Conservation (phyloP, 1,140 invertebrate species). For the Brachionus asplanchnoidis region DNA sequence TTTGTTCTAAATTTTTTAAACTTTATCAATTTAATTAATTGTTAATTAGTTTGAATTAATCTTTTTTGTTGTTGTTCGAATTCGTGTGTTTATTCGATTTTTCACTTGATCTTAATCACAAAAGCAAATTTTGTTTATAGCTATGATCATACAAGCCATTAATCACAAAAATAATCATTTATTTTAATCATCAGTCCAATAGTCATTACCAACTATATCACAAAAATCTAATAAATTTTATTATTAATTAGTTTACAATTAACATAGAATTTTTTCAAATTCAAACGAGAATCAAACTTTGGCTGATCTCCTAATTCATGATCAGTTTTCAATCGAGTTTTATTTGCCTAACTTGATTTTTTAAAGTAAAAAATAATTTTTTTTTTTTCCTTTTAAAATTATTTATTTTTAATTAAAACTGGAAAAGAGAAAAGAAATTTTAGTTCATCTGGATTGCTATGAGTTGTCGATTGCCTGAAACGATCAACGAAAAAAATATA, state of each 20-base stretch:
- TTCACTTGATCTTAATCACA: neutral
- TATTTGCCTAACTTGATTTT: too few species aligned
- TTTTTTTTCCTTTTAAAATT: too few species aligned
- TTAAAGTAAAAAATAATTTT: too few species aligned
- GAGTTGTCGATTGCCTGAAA: too few species aligned
- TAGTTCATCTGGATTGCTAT: too few species aligned
- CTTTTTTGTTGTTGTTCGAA: neutral
- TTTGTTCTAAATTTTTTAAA: neutral
- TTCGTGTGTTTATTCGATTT: neutral
- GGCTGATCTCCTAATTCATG: too few species aligned
- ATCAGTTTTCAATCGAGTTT: too few species aligned
- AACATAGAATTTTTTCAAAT: neutral
- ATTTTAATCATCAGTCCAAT: neutral
- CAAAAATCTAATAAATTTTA: neutral
- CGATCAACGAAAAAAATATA: too few species aligned
- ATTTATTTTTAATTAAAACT: too few species aligned
- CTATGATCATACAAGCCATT: neutral
- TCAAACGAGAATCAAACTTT: neutral
- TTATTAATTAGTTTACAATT: neutral
- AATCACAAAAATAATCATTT: neutral
- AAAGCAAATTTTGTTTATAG: neutral
- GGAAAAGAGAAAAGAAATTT: too few species aligned
- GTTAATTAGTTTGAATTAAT: neutral
- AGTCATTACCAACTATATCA: neutral
- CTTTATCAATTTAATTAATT: neutral